Evolutionary conservation across 2,888 invertebrate species (phyloP).

Genomic region (Arge pagana): DNA sequence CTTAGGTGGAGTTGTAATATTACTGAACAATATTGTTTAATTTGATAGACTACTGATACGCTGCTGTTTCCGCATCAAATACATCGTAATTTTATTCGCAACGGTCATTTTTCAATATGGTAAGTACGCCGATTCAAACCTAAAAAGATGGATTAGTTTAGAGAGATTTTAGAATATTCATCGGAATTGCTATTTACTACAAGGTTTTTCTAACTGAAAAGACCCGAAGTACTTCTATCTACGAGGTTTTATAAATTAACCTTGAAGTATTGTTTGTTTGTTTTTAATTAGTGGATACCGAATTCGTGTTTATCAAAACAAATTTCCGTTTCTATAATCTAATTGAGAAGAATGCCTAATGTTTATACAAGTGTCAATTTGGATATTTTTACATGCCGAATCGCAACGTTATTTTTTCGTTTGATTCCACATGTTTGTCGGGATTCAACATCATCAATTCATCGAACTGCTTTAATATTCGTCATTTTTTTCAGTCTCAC

Average conservation of each 20-base stretch:
- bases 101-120: slow-evolving; percentile 13
- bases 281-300: too few species aligned
- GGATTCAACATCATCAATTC: neutral
- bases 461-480: slow-evolving; percentile 30
- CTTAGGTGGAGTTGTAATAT: neutral
- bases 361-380: neutral
- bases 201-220: too few species aligned
- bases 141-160: too few species aligned
- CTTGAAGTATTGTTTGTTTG: too few species aligned
- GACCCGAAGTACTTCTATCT: too few species aligned
- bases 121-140: too few species aligned
- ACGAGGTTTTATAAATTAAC: too few species aligned
- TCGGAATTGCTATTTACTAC: too few species aligned
- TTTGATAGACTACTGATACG: neutral
- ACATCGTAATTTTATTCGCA: neutral
- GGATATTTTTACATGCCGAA: neutral
- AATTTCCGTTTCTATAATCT: too few species aligned
- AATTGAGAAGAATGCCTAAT: too few species aligned
- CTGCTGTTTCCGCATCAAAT: neutral
- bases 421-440: neutral
- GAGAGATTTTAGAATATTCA: too few species aligned
- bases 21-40: neutral
- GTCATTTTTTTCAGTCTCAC: slow-evolving; percentile 76
- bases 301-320: too few species aligned
- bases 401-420: neutral